Evolutionary conservation across 2,888 invertebrate genomes (phyloP), one percentile per base, ranked within the genome.

Genomic region (Amiota communis): DNA sequence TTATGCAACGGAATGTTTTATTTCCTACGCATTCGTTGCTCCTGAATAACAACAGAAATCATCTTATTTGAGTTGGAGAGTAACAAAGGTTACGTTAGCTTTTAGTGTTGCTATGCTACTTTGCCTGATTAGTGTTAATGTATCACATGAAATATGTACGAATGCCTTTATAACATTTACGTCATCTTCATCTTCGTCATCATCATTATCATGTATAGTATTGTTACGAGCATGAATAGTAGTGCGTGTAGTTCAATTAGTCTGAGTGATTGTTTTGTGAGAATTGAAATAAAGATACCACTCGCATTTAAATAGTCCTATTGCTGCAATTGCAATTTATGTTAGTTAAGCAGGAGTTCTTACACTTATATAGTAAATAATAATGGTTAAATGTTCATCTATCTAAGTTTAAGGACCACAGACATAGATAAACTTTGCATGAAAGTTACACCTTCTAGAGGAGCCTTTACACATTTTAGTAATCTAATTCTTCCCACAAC

Each of bases 1-100:
- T 63, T 63, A 63, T 63, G 63, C 63, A 63, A 63, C 63, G 36
- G 63, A 63, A 63, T 63, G 63, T 63, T 63, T 63, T 36, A 36
- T 63, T 63, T 63, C 36, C 63, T 63, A 20, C 20, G 23, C 36
- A 46, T 46, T 53, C 53, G 36, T 59, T 59, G 20, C 20, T 17
- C 11, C 20, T 59, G 53, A 53, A 36, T 36, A 36, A 36, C 36
- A 36, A 36, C 36, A 36, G 36, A 36, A 36, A 6, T 36, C 36
- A 6, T 23, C 23, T 23, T 23, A 23, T 36, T 36, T 6, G 53
- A 53, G 53, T 53, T 2, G 10, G 12, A 53, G 53, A 53, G 4
- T 12, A 53, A 53, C 53, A 53, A 36, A 36, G 36, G 36, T 36
- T 13, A 6, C 13, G 36, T 46, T 63, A 11, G n/a, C 12, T 46